These are phyloP conservation scores for Emys orbicularis DNA, from an alignment of 2,797 vertebrate species.

Conservation along the genomic window DNA sequence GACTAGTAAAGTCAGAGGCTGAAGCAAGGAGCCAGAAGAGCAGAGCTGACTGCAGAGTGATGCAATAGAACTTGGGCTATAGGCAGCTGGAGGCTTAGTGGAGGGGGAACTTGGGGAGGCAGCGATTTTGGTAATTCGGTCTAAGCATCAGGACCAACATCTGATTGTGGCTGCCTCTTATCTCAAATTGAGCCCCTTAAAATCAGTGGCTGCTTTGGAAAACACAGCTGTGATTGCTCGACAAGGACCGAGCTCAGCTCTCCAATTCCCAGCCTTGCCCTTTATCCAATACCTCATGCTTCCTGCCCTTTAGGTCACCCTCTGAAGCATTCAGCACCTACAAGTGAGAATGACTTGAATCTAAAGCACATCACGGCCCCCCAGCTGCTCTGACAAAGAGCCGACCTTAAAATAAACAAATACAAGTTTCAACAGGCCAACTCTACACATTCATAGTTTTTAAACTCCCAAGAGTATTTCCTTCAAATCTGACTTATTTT, in stretches of 20 bases:
- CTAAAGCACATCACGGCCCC: not conserved
- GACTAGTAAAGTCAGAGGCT: not conserved
- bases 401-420: not conserved
- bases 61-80: not conserved
- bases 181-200: not conserved
- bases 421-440: not conserved
- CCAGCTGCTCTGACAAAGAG: not conserved
- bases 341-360: not conserved
- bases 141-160: not conserved
- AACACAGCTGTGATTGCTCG: not conserved
- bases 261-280: not conserved
- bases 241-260: not conserved
- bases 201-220: not conserved
- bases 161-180: not conserved
- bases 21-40: not conserved
- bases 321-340: not conserved
- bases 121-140: not conserved
- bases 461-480: not conserved
- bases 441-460: not conserved
- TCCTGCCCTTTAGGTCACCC: not conserved
- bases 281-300: not conserved
- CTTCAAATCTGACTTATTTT: not conserved
- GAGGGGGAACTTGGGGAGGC: not conserved
- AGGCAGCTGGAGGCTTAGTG: not conserved
- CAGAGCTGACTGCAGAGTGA: not conserved